These are phyloP conservation scores for Pangasius sanitwongsei DNA, from an alignment of 2,797 vertebrate genomes.

Conservation along the genomic window DNA sequence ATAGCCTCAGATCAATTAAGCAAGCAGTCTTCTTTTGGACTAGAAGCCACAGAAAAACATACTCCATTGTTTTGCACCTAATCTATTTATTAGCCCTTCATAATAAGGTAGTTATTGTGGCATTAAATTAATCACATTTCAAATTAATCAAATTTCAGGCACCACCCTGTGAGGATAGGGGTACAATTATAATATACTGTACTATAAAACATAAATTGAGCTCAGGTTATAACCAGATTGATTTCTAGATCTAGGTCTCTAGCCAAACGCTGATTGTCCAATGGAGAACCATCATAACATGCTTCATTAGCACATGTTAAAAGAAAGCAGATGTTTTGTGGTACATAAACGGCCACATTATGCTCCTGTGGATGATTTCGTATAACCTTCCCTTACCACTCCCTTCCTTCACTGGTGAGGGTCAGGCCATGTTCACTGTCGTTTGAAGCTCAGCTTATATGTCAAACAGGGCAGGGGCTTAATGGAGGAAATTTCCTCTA, in stretches of 20 bases:
- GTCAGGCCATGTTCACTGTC: slow-evolving; percentile 58
- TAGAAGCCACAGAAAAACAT: slow-evolving; percentile 18
- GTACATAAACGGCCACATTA: slow-evolving; percentile 62
- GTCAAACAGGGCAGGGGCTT: slow-evolving; percentile 43
- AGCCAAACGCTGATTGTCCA: slow-evolving; percentile 37
- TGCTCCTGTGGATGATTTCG: slow-evolving; percentile 51
- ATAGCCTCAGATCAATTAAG: not conserved
- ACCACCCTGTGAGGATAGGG: slow-evolving; percentile 6
- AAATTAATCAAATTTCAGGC: not conserved
- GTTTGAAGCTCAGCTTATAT: slow-evolving; percentile 62
- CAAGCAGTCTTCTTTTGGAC: not conserved
- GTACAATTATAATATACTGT: slow-evolving; percentile 40
- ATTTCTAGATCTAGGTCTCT: slow-evolving; percentile 32
- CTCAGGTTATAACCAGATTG: slow-evolving; percentile 24
- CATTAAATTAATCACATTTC: slow-evolving; percentile 27
- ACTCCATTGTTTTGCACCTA: slow-evolving; percentile 13
- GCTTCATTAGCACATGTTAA: slow-evolving; percentile 53
- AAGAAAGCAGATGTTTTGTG: slow-evolving; percentile 49
- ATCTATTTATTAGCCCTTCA: not conserved
- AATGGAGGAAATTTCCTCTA: slow-evolving; percentile 23
- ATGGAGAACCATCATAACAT: slow-evolving; percentile 38
- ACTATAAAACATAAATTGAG: not conserved
- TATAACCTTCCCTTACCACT: slow-evolving; percentile 56
- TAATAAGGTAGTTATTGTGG: slow-evolving; percentile 10
- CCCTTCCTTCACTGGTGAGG: slow-evolving; percentile 57